Percentiles rank a stretch among this genome's conserved stretches.
Evolutionary conservation across 2,888 invertebrate genomes (phyloP).

Genomic region (Nowickia ferox): DNA sequence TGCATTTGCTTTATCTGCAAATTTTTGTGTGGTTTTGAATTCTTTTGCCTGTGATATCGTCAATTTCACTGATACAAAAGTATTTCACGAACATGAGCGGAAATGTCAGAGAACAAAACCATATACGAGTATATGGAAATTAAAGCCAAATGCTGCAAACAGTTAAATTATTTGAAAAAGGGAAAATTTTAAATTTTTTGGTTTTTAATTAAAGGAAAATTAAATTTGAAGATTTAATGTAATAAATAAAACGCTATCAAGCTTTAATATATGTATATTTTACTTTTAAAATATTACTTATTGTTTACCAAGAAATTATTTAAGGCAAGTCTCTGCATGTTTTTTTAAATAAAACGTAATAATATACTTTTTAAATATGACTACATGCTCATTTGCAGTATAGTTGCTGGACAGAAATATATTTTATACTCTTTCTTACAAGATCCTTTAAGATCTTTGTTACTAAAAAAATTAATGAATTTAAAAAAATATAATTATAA

Average conservation of each 20-base stretch:
- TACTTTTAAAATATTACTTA: no score
- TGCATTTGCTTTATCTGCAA: constrained; percentile 3
- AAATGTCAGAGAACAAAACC: constrained; percentile 42
- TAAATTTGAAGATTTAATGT: no score
- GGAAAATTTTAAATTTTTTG: not conserved
- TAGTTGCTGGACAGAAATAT: not conserved
- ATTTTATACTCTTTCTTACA: not conserved
- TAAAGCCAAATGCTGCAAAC: not conserved
- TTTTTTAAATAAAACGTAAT: not conserved
- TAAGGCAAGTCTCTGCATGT: not conserved
- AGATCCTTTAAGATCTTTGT: not conserved
- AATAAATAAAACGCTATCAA: no score
- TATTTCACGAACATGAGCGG: constrained; percentile 31
- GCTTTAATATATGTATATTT: no score
- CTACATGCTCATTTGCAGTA: not conserved
- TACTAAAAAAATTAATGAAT: not conserved
- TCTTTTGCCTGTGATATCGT: constrained; percentile 4
- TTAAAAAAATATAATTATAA: no score
- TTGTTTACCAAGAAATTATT: no score
- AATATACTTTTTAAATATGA: not conserved
- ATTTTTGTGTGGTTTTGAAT: constrained; percentile 1
- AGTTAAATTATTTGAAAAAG: not conserved
- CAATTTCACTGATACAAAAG: constrained; percentile 25
- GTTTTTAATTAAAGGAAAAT: no score
- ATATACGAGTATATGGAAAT: no score